Conservation (phyloP, 2,888 invertebrate species). For the Drosophila melanocephala region DNA sequence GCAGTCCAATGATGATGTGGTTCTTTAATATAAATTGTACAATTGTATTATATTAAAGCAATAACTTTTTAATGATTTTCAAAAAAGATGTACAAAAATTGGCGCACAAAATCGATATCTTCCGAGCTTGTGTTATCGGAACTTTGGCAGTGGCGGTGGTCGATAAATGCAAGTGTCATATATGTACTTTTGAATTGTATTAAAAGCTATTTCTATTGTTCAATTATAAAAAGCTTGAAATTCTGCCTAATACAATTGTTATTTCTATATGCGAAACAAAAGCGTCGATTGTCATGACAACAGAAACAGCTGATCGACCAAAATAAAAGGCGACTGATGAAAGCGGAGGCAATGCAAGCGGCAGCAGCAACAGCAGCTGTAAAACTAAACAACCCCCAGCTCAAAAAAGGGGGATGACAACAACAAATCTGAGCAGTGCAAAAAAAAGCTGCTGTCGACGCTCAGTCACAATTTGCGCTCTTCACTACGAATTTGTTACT, state of each 20-base stretch:
- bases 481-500: conserved; percentile 12
- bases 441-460: conserved; percentile 43
- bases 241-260: conserved; percentile 4
- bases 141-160: conserved; percentile 25
- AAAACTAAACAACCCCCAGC: conserved; percentile 41
- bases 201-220: conserved; percentile 15
- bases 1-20: conserved; percentile 50
- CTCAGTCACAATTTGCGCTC: conserved; percentile 26
- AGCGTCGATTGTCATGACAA: conserved; percentile 8
- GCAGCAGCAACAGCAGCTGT: conserved; percentile 38
- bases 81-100: conserved; percentile 5
- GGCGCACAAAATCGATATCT: conserved; percentile 1
- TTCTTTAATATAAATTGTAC: conserved; percentile 19
- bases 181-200: not conserved
- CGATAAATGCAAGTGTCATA: conserved; percentile 10
- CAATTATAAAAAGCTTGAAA: conserved; percentile 14
- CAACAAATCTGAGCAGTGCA: conserved; percentile 37
- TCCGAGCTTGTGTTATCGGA: conserved; percentile 21
- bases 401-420: conserved; percentile 24
- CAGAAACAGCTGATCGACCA: conserved; percentile 45
- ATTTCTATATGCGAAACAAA: not conserved
- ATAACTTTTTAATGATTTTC: not conserved
- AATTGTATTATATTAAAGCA: not conserved
- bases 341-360: conserved; percentile 18
- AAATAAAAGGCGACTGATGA: conserved; percentile 28